Evolutionary conservation across 2,797 vertebrate species (phyloP).

Genomic region (Microctenopoma steveboyesi): DNA sequence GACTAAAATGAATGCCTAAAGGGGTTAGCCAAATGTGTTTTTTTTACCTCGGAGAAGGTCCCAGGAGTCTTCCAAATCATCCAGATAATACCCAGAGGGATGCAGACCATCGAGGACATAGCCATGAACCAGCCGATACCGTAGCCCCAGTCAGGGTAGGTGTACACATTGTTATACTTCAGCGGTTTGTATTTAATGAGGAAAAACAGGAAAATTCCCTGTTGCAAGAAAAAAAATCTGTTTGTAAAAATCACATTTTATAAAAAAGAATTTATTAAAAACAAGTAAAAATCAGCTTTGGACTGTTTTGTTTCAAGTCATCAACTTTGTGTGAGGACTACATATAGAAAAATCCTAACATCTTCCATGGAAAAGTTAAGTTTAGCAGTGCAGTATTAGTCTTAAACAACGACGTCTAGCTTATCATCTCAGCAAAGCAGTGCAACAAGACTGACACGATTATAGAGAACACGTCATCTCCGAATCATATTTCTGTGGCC

Average conservation of each 20-base stretch:
- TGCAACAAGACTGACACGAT: too few relatives aligned
- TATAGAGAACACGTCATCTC: too few relatives aligned
- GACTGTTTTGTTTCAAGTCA: too few relatives aligned
- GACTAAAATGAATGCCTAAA: not conserved
- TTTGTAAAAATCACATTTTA: constrained; percentile 8
- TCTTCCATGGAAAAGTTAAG: too few relatives aligned
- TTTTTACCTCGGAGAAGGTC: constrained; percentile 89
- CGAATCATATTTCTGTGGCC: too few relatives aligned
- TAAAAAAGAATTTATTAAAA: too few relatives aligned
- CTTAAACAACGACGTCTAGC: too few relatives aligned
- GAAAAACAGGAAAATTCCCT: constrained; percentile 98
- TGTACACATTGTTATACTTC: constrained; percentile 97
- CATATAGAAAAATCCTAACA: too few relatives aligned
- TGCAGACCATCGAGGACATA: constrained; percentile 97
- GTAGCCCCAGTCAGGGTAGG: constrained; percentile 96
- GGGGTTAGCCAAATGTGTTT: not conserved
- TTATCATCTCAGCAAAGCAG: too few relatives aligned
- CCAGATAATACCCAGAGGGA: constrained; percentile 90
- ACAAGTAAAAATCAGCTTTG: too few relatives aligned
- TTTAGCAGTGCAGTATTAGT: too few relatives aligned
- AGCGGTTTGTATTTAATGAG: constrained; percentile 98
- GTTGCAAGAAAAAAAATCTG: constrained; percentile 35
- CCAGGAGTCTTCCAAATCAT: constrained; percentile 94
- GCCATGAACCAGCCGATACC: constrained; percentile 98
- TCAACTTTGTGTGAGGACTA: too few relatives aligned